Conservation (phyloP, 2,888 invertebrate species). For the Formica aserva region DNA sequence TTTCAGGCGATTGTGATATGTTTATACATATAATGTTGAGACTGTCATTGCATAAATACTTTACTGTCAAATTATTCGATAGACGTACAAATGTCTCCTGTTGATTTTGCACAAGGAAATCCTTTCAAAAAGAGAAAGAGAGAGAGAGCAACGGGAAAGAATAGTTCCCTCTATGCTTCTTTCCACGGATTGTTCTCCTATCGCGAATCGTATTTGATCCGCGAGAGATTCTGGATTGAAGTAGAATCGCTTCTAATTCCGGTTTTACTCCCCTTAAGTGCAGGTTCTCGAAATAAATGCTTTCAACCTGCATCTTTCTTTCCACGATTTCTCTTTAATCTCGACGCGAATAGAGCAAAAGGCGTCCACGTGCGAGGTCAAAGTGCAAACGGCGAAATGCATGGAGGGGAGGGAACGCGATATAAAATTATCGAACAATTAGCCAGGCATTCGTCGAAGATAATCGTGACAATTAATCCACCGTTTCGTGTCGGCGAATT, state of each 20-base stretch:
- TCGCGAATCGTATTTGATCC: conserved; percentile 31
- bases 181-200: neutral
- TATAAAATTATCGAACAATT: conserved; percentile 22
- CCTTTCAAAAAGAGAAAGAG: neutral
- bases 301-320: conserved; percentile 60
- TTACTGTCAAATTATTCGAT: neutral
- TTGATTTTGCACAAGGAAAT: neutral
- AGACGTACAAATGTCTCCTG: neutral
- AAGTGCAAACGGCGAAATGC: conserved; percentile 2
- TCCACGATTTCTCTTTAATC: conserved; percentile 62
- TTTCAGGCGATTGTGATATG: neutral
- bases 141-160: neutral
- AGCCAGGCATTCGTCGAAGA: neutral
- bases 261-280: conserved; percentile 62
- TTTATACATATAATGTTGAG: neutral
- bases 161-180: neutral
- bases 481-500: neutral
- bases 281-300: conserved; percentile 69
- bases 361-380: conserved; percentile 40
- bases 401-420: neutral
- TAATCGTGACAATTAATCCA: conserved; percentile 5
- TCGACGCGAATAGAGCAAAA: conserved; percentile 38
- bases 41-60: neutral
- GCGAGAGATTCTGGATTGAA: conserved; percentile 55
- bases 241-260: conserved; percentile 65